phyloP scores from a whole-genome alignment of 2,797 vertebrate genomes.

The Lithobates sylvaticus region DNA sequence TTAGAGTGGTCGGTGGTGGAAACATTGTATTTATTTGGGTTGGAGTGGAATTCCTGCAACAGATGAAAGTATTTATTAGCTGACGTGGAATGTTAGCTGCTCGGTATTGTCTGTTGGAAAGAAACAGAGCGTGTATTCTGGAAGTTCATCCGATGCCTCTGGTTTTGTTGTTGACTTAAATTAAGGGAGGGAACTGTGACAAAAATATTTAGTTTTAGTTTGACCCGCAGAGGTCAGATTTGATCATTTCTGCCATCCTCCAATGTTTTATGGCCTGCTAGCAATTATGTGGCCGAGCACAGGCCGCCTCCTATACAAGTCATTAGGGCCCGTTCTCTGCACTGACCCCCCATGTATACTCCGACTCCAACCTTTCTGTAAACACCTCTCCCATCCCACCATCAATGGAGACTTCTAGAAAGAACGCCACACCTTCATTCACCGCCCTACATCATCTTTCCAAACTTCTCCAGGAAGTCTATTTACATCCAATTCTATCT shows the following conservation, averaged over 20 bases:
- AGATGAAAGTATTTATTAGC: slow-evolving; percentile 49
- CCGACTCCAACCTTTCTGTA: slow-evolving; percentile 7
- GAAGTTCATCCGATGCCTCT: slow-evolving; percentile 42
- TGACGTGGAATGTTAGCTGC: slow-evolving; percentile 13
- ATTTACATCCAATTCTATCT: no score
- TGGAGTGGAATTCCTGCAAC: background rate
- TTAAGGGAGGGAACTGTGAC: slow-evolving; percentile 77
- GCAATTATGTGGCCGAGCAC: slow-evolving; percentile 78
- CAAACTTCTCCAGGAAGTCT: background rate
- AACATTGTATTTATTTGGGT: background rate
- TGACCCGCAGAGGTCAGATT: slow-evolving; percentile 80
- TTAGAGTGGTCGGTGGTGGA: background rate
- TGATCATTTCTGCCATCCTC: slow-evolving; percentile 82
- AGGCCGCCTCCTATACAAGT: slow-evolving; percentile 44
- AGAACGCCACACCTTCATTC: background rate
- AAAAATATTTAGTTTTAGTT: slow-evolving; percentile 80
- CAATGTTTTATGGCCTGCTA: slow-evolving; percentile 79
- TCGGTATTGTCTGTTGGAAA: slow-evolving; percentile 20
- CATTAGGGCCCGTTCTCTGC: slow-evolving; percentile 50
- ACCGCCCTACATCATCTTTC: no score
- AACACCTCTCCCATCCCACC: slow-evolving; percentile 39
- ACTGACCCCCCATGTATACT: slow-evolving; percentile 28
- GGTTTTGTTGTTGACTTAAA: slow-evolving; percentile 73
- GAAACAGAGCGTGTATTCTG: slow-evolving; percentile 35
- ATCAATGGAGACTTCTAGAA: slow-evolving; percentile 22